A percentile compares a stretch with the other conserved stretches of the same genome.
phyloP scores from a whole-genome alignment of 35 echinoderm and acorn worm species.

The Lytechinus variegatus region DNA sequence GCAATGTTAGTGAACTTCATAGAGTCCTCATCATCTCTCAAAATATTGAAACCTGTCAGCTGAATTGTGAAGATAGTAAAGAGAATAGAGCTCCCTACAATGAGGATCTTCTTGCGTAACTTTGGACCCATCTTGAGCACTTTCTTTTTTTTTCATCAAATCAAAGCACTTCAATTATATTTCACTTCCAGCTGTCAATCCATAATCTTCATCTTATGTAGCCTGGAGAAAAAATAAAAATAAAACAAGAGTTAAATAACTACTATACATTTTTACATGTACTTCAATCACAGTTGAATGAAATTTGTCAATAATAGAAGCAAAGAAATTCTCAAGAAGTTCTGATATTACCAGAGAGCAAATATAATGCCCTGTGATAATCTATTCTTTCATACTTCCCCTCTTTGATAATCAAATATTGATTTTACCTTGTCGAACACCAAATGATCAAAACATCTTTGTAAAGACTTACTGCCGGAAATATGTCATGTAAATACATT shows the following conservation, averaged over 20 bases:
- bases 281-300: background rate
- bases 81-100: constrained; percentile 14
- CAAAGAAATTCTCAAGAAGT: background rate
- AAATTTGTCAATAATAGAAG: background rate
- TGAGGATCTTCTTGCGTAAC: constrained; percentile 27
- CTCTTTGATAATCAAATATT: background rate
- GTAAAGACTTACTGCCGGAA: background rate
- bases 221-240: background rate
- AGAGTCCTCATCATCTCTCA: constrained; percentile 6
- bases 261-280: background rate
- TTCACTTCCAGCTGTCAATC: background rate
- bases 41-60: constrained; percentile 8
- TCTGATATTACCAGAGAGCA: background rate
- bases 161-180: background rate
- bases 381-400: background rate
- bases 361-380: background rate
- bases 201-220: background rate
- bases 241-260: background rate
- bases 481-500: background rate
- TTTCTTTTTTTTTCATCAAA: background rate
- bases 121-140: constrained; percentile 20
- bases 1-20: background rate
- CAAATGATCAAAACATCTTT: constrained; percentile 20
- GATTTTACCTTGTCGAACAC: constrained; percentile 12
- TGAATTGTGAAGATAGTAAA: constrained; percentile 37